Evolutionary conservation across 2,797 vertebrate species (phyloP), one percentile per base, ranked within the genome.

Genomic region (Chelidonichthys spinosus): DNA sequence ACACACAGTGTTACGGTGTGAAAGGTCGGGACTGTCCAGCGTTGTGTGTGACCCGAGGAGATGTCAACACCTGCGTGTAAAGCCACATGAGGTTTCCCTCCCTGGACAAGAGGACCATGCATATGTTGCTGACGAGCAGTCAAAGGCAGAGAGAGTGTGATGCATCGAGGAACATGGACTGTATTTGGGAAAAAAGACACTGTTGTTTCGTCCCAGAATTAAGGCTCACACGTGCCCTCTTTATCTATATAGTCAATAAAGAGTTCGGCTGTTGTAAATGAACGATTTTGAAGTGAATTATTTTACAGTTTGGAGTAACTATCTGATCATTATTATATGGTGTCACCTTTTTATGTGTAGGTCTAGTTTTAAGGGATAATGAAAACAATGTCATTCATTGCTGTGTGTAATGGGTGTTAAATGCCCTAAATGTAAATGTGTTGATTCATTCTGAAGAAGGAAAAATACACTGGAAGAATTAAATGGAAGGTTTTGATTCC

Each of bases 1-100:
- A 44, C 54, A 61, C 42, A 64, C 64, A 37, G 53, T 32, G 53
- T 58, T 68, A 7, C 36, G 46, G 50, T 62, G 69, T 53, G 25
- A 87, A 91, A 92, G 87, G 89, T 88, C 78, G 69, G 81, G 81
- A 37, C 76, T 84, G 81, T 81, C 82, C 72, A 64, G 69, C 49
- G 70, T 61, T 62, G 56, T 32, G 62, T 32, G 9, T n/a, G n/a
- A 50, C 74, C 70, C 6, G 64, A 36, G 17, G 37, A 40, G 66
- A 76, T 78, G 83, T 87, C 87, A 76, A 50, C 88, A 81, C 85
- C 82, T 83, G 65, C 55, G 72, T 25, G 62, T 76, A 76, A 79
- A 61, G 56, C 53, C 72, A 69, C 69, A 46, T 66, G 80, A 69
- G 71, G 64, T 46, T 63, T 72, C 63, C 70, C 76, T 14, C 11